Evolutionary conservation across 2,888 invertebrate genomes (phyloP), one percentile per base, ranked within the genome.

Genomic region (Papilio protenor): DNA sequence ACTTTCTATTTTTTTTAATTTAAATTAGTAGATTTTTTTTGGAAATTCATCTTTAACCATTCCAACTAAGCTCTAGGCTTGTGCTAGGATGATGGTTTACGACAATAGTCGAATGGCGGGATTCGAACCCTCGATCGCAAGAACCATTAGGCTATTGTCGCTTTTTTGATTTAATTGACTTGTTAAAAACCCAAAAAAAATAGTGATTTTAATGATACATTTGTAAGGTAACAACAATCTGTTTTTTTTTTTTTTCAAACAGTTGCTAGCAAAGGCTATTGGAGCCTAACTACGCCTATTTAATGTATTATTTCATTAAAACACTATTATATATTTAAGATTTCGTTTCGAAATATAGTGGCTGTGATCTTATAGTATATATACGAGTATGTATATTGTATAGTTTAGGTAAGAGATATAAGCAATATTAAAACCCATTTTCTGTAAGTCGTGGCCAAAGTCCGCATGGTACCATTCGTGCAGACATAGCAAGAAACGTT

Each of bases 401-500:
- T 21, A 59, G 23, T 23, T 21, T 59, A 23, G 8, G 23, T 59
- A 59, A 59, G 21, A 21, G 18, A 59, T 55, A 52, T 5, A 59
- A 61, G 61, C 61, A 61, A 27, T 61, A 61, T 6, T 11, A 61
- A 61, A 69, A 69, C n/a, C 21, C n/a, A 45, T 69, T 69, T 69
- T 45, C 45, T 14, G 18, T 27, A 33, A 47, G 23, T 21, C 23
- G 27, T 18, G 4, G 23, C 45, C 23, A 61, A 27, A 64, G 45
- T 27, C n/a, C 45, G 61, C 18, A 47, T 18, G 10, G 59, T 55
- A 27, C n/a, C 64, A 64, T 64, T 74, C 64, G 47, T 61, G 64
- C 64, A 74, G 64, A 64, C 27, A 64, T 21, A 49, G 64, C 49
- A 74, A 52, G 64, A 47, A 74, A 49, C 49, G 47, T 61, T 74